phyloP scores from a whole-genome alignment of 1,140 invertebrate genomes.

The Drosophila truncata region DNA sequence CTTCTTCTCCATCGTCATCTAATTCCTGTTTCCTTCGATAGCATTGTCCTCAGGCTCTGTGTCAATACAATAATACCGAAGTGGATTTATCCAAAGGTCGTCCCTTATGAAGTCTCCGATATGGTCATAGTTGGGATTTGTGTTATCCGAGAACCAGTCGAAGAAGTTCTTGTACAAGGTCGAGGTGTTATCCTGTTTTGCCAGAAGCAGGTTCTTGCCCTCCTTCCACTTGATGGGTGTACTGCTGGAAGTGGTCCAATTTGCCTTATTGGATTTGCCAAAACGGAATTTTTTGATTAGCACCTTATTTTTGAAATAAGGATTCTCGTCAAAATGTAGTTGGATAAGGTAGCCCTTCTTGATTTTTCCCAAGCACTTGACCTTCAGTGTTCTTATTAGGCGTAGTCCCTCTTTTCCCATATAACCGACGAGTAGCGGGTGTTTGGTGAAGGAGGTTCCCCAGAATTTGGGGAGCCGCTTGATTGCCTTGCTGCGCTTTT shows the following conservation, averaged over 20 bases:
- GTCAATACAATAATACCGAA: conserved; percentile 94
- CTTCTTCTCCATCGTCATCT: conserved; percentile 69
- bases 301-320: conserved; percentile 93
- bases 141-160: conserved; percentile 92
- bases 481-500: conserved; percentile 93
- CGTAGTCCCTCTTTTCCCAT: conserved; percentile 95
- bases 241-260: conserved; percentile 88
- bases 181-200: conserved; percentile 85
- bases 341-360: conserved; percentile 94
- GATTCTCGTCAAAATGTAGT: conserved; percentile 93
- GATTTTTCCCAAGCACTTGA: conserved; percentile 95
- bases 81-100: conserved; percentile 96
- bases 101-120: conserved; percentile 94
- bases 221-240: conserved; percentile 92
- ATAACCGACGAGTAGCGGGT: conserved; percentile 93
- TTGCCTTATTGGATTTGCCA: conserved; percentile 74
- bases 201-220: conserved; percentile 88
- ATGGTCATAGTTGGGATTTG: conserved; percentile 92
- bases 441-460: conserved; percentile 90
- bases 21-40: conserved; percentile 76
- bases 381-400: conserved; percentile 92
- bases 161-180: conserved; percentile 91
- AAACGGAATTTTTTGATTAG: conserved; percentile 93
- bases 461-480: conserved; percentile 76
- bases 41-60: conserved; percentile 85